These are phyloP conservation scores for Paramacrobiotus metropolitanus DNA, from an alignment of 1,140 invertebrate genomes.

Conservation along the genomic window DNA sequence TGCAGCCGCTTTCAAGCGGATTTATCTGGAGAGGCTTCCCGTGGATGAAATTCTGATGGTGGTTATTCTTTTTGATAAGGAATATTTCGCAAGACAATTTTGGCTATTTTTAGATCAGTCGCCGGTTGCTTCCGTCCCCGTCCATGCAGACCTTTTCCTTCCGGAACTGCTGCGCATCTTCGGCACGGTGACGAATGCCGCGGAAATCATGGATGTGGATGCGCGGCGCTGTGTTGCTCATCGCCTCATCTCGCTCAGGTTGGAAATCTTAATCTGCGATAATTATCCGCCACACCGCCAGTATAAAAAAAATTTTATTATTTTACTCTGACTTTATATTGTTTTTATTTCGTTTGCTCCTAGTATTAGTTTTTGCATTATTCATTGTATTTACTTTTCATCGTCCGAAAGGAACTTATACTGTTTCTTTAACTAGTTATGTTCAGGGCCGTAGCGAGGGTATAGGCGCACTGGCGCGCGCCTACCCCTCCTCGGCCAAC, in stretches of 20 bases:
- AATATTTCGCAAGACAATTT: not conserved
- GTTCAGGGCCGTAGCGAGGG: no score
- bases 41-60: not conserved
- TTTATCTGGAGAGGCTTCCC: not conserved
- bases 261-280: no score
- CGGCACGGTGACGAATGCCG: not conserved
- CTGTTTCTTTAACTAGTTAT: no score
- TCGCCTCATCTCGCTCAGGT: slow-evolving; percentile 30
- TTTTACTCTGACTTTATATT: no score
- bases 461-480: no score
- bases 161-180: not conserved
- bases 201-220: not conserved
- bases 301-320: no score
- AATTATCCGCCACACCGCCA: no score
- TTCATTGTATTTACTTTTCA: no score
- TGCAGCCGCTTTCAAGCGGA: not conserved
- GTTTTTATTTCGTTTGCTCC: slow-evolving; percentile 33
- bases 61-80: not conserved
- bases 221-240: not conserved
- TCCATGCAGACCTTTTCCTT: not conserved
- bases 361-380: no score
- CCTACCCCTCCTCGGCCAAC: no score
- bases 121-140: not conserved
- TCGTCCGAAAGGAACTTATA: no score
- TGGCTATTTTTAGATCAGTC: not conserved